These are phyloP conservation scores for Metellina segmentata DNA, from an alignment of 2,888 invertebrate species.

Conservation along the genomic window DNA sequence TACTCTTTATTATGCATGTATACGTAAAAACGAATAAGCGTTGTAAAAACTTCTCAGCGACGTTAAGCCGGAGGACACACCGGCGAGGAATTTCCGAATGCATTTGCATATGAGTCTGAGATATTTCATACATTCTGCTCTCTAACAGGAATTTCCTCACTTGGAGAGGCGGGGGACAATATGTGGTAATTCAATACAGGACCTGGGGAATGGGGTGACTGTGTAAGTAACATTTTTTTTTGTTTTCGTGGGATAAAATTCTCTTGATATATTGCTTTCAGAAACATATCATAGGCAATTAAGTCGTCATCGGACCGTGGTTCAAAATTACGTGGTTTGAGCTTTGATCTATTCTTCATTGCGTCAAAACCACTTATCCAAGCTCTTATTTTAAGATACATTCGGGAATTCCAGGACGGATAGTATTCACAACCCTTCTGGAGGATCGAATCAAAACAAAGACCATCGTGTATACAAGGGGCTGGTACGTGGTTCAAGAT, in stretches of 20 bases:
- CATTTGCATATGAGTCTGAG: neutral
- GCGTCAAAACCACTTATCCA: no score
- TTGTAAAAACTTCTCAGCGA: no score
- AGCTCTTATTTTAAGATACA: no score
- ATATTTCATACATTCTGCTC: neutral
- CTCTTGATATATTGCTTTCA: neutral
- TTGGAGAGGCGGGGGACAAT: neutral
- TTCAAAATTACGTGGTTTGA: no score
- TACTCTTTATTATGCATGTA: neutral
- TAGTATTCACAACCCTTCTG: no score
- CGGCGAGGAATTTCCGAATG: neutral
- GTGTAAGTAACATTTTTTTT: neutral
- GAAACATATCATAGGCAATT: no score
- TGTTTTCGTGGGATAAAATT: neutral
- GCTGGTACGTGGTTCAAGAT: no score
- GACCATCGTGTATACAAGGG: no score
- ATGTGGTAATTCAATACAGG: neutral
- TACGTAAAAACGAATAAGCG: neutral
- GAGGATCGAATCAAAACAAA: no score
- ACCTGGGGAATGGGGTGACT: neutral
- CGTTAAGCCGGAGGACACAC: neutral
- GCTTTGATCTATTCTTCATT: no score
- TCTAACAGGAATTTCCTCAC: neutral
- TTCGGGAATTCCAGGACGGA: no score
- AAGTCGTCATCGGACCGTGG: no score